These are phyloP conservation scores for Helogale parvula DNA, from an alignment of 2,113 vertebrate species.

Conservation along the genomic window DNA sequence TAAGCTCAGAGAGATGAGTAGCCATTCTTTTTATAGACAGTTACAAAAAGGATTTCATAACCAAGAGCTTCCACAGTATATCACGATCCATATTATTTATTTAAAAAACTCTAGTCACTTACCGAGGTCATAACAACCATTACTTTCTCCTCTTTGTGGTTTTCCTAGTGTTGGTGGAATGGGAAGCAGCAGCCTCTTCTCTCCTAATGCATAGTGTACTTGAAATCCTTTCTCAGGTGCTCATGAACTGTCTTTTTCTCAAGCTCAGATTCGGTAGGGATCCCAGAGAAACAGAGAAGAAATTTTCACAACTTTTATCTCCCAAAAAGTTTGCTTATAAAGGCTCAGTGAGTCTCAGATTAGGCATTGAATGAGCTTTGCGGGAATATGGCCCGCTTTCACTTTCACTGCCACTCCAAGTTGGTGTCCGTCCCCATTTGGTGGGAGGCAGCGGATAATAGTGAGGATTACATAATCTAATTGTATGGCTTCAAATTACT, in stretches of 20 bases:
- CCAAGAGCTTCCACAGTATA: neutral
- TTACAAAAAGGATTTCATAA: neutral
- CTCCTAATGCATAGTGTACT: neutral
- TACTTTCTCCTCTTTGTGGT: neutral
- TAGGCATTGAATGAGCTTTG: neutral
- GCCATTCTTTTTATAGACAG: neutral
- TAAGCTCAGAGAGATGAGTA: neutral
- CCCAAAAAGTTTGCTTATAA: neutral
- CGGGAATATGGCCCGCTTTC: neutral
- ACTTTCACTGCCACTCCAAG: neutral
- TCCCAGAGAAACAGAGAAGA: neutral
- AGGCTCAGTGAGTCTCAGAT: neutral
- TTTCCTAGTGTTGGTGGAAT: neutral
- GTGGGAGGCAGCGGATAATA: neutral
- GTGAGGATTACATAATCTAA: neutral
- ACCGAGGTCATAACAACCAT: neutral
- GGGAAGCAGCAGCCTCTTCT: neutral
- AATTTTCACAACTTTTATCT: neutral
- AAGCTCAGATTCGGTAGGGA: neutral
- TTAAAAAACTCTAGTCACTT: neutral
- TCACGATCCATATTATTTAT: neutral
- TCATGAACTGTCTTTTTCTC: neutral
- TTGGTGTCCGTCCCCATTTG: neutral
- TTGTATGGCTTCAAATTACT: neutral
- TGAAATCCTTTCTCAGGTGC: neutral